Evolutionary conservation across 2,888 invertebrate species (phyloP), one percentile per base, ranked within the genome.

Genomic region (Agrotis ipsilon): DNA sequence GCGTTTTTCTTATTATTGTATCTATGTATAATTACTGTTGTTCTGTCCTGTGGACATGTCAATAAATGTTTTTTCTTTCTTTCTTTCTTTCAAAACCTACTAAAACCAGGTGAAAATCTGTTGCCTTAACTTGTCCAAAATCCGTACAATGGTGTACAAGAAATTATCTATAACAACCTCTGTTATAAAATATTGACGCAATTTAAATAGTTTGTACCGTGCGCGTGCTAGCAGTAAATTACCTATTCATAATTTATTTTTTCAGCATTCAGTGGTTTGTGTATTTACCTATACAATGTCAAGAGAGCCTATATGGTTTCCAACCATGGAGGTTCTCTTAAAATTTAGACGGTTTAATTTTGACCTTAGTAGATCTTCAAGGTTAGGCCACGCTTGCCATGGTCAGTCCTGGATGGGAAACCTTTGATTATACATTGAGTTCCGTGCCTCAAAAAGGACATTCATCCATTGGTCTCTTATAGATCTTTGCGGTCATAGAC

Each of bases 141-240:
- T 24, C n/a, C 14, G 11, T 18, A 46, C 11, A 19, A 46, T 45
- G 24, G 45, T 61, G 19, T 11, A 55, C n/a, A 11, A 4, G 14
- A 46, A 52, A 63, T 63, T 46, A 2, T n/a, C 6, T 11, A 39
- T 24, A 24, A 19, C 27, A 55, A 48, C 27, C 19, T 19, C 21
- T 16, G 11, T 51, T 16, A 21, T 18, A n/a, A n/a, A 72, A 72
- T n/a, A 13, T 32, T 11, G 0, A 3, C 18, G 32, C 19, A 39
- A 24, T 16, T 21, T 5, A 52, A 72, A 73, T 46, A 45, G 16
- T 51, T 72, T 24, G 9, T 39, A 21, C 14, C n/a, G 46, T n/a
- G n/a, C n/a, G n/a, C n/a, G 46, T 39, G 1, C 13, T 18, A 21
- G 11, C 19, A 21, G 14, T 60, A n/a, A 32, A 45, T 51, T 21